These are phyloP conservation scores for Rhinoderma darwinii DNA, from an alignment of 2,113 vertebrate genomes.

Conservation along the genomic window DNA sequence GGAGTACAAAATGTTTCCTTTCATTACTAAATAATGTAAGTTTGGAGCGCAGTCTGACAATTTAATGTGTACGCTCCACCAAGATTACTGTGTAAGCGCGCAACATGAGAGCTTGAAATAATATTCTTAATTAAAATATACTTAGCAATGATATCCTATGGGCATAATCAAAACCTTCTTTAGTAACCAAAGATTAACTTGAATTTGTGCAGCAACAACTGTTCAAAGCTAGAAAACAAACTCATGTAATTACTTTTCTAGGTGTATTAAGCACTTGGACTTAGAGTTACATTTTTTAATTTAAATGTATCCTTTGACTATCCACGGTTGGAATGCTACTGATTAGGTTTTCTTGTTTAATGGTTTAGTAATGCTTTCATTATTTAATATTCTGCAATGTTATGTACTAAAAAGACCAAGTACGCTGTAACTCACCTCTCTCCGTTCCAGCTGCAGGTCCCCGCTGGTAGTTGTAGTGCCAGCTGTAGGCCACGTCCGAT, in stretches of 20 bases:
- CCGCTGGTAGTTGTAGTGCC: no score
- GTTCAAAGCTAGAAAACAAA: slow-evolving; percentile 6
- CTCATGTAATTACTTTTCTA: slow-evolving; percentile 32
- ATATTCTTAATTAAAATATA: slow-evolving; percentile 51
- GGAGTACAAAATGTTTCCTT: not conserved
- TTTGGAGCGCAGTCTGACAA: not conserved
- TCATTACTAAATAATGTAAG: not conserved
- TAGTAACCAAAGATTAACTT: slow-evolving; percentile 36
- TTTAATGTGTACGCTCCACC: slow-evolving; percentile 8
- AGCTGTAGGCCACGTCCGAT: no score
- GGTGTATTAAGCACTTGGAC: not conserved
- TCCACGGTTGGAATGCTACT: not conserved
- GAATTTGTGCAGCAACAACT: slow-evolving; percentile 18
- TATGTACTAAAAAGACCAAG: no score
- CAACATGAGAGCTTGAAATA: slow-evolving; percentile 13
- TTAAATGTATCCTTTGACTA: not conserved
- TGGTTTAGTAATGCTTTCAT: not conserved
- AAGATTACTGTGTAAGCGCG: not conserved
- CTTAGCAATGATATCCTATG: slow-evolving; percentile 45
- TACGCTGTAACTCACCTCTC: no score
- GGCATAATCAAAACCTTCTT: slow-evolving; percentile 39
- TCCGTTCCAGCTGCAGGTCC: no score
- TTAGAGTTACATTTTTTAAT: not conserved
- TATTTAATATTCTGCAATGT: not conserved
- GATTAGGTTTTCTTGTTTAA: not conserved